A percentile compares a stretch with the other conserved stretches of the same genome.
Conservation (phyloP, 1,140 invertebrate genomes). For the Hylaeus anthracinus region DNA sequence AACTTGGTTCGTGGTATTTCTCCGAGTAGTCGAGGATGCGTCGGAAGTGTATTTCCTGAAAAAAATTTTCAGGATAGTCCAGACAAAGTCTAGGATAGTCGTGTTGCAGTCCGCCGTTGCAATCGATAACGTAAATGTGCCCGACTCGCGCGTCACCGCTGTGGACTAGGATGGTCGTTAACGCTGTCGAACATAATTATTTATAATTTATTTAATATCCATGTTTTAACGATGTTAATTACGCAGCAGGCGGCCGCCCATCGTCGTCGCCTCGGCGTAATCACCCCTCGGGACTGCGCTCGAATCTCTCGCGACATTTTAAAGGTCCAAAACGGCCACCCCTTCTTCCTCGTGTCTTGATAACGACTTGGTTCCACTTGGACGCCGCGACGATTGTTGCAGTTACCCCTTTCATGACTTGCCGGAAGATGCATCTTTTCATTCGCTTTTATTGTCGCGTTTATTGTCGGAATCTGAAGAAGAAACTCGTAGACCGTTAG, state of each 20-base stretch:
- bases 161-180: slow-evolving; percentile 55
- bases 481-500: too few relatives aligned
- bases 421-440: background rate
- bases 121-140: slow-evolving; percentile 37
- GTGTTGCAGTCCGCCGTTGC: background rate
- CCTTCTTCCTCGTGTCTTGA: slow-evolving; percentile 47
- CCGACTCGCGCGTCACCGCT: slow-evolving; percentile 6
- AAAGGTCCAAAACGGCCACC: background rate
- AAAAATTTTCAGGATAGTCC: background rate
- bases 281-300: slow-evolving; percentile 44
- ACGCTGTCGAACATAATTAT: slow-evolving; percentile 65
- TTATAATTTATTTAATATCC: slow-evolving; percentile 71
- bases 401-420: background rate
- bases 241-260: slow-evolving; percentile 5
- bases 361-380: slow-evolving; percentile 59
- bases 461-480: background rate
- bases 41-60: slow-evolving; percentile 17
- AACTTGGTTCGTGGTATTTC: too few relatives aligned
- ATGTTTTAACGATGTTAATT: slow-evolving; percentile 67
- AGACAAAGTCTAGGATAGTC: background rate
- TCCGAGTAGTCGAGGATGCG: background rate
- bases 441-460: background rate
- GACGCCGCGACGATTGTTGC: slow-evolving; percentile 48
- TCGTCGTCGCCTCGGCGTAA: slow-evolving; percentile 47
- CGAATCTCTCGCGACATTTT: slow-evolving; percentile 27